Base-by-base conservation (phyloP, 2,888 invertebrate genomes). In the Lochmaea crataegi region DNA sequence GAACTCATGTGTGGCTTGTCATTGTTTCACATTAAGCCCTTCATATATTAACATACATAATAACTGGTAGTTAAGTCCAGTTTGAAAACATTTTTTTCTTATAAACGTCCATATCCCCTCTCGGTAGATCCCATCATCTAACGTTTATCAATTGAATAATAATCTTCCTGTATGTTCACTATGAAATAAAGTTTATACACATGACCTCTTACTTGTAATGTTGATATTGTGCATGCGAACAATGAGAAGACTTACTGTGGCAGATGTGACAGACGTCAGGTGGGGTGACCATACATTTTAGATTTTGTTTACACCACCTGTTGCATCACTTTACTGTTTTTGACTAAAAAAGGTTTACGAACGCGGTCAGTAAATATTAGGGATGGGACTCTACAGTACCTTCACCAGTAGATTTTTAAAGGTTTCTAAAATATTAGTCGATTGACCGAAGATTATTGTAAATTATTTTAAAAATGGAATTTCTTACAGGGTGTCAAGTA, bases 241-340 rank as follows among this genome's bases (percentile, higher is more conserved):
- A 48, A 14, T 48, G n/a, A 48, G 48, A 48, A n/a, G 14, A 48
- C 5, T 48, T 6, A 48, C 14, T 11, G 12, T n/a, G 48, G 38
- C 60, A 60, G 60, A 60, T 60, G 60, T 38, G 32, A 32, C 32
- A 32, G 14, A 38, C 60, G 60, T 60, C 60, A 60, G 60, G 60
- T 60, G 60, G n/a, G 60, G 32, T 60, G 60, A 60, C 38, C 32
- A 60, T 60, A 32, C 60, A 60, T 26, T 26, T 22, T 57, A 57
- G 38, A 60, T 60, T 60, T 60, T 38, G 60, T 32, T 60, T 38
- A 32, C 14, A 60, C 14, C 60, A 60, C 26, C 60, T 60, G 60
- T 60, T 60, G 38, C 16, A 9, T 12, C 14, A 12, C 14, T n/a
- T 12, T n/a, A 48, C 48, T n/a, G 14, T 48, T 48, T 14, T n/a